Evolutionary conservation across 30 jellyfish, hydroid and myxozoan species (phyloP).

Genomic region (Hydractinia echinata): DNA sequence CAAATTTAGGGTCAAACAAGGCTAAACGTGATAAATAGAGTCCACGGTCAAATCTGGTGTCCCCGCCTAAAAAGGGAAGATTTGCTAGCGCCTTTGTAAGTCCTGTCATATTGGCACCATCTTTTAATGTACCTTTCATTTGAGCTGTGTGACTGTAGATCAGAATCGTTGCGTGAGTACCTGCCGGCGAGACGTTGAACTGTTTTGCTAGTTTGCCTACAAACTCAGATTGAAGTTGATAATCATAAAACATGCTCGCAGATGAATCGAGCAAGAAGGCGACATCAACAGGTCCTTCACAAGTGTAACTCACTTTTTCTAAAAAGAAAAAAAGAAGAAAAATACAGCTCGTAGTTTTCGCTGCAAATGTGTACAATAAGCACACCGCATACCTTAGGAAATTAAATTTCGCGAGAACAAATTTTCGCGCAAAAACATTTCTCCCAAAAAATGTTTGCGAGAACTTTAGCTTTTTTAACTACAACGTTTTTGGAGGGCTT

Average conservation of each 20-base stretch:
- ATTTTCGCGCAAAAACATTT: not conserved
- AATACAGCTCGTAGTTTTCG: not conserved
- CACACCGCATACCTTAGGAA: not conserved
- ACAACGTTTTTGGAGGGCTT: no score
- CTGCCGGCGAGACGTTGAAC: slow-evolving; percentile 23
- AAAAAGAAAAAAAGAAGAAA: not conserved
- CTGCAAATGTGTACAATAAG: not conserved
- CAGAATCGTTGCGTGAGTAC: slow-evolving; percentile 34
- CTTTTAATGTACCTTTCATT: slow-evolving; percentile 5
- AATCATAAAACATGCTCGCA: slow-evolving; percentile 45
- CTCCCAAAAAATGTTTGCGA: not conserved
- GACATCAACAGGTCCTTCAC: slow-evolving; percentile 45
- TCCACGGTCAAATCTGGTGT: slow-evolving; percentile 46
- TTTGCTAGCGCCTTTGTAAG: slow-evolving; percentile 32
- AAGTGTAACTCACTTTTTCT: not conserved
- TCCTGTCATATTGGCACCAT: slow-evolving; percentile 3
- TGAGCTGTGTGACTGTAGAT: slow-evolving; percentile 45
- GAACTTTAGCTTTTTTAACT: no score
- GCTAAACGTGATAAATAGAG: slow-evolving; percentile 25
- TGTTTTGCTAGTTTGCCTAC: slow-evolving; percentile 21
- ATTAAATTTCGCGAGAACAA: not conserved
- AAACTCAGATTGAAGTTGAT: slow-evolving; percentile 21
- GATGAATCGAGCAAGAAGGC: slow-evolving; percentile 54
- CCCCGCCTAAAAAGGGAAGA: slow-evolving; percentile 56
- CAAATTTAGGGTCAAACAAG: slow-evolving; percentile 1